A percentile compares a stretch with the other conserved stretches of the same genome.
phyloP scores from a whole-genome alignment of 2,113 vertebrate species.

The Polypterus senegalus region DNA sequence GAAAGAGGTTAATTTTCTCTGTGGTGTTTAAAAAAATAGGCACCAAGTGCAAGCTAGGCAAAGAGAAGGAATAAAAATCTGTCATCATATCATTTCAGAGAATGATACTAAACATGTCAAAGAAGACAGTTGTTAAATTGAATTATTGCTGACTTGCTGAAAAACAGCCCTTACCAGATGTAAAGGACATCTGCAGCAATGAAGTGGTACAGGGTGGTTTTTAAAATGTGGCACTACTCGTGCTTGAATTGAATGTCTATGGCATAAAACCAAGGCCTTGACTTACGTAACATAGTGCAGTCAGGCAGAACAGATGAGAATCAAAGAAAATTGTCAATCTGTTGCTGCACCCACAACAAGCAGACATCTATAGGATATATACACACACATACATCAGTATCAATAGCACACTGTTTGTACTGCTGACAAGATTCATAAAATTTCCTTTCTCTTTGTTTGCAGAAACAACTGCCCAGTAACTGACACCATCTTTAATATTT shows the following conservation, averaged over 20 bases:
- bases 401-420: not conserved
- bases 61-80: constrained; percentile 28
- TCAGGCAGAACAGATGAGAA: constrained; percentile 35
- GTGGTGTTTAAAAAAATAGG: constrained; percentile 44
- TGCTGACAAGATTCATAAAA: not conserved
- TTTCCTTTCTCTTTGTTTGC: not conserved
- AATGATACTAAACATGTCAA: constrained; percentile 64
- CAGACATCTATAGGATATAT: constrained; percentile 4
- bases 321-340: constrained; percentile 41
- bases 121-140: constrained; percentile 67
- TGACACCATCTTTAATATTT: too few relatives aligned
- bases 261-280: constrained; percentile 44
- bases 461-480: too few relatives aligned
- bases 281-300: constrained; percentile 36
- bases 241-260: constrained; percentile 42
- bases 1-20: constrained; percentile 43
- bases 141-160: constrained; percentile 60
- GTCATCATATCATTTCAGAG: constrained; percentile 58
- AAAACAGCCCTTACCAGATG: constrained; percentile 58
- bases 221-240: constrained; percentile 52
- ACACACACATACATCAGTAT: not conserved
- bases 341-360: constrained; percentile 31
- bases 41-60: too few relatives aligned
- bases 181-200: constrained; percentile 62
- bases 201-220: constrained; percentile 53